phyloP scores from a whole-genome alignment of 2,888 invertebrate species.

The Pteria penguin region DNA sequence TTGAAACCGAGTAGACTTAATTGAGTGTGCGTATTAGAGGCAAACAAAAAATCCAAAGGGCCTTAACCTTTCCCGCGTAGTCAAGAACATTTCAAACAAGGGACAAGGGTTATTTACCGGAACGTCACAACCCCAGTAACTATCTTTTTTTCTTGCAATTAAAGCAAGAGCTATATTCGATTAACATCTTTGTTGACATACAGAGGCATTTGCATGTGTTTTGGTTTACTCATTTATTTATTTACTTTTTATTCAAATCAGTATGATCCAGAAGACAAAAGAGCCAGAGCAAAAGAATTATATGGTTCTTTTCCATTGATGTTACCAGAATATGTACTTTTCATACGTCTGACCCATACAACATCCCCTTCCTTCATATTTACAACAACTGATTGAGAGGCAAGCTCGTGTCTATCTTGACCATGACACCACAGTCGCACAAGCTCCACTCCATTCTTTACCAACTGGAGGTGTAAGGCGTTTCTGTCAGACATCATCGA shows the following conservation, averaged over 20 bases:
- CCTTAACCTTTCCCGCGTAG: too few relatives aligned
- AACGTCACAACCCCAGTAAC: too few relatives aligned
- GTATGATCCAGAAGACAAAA: not conserved
- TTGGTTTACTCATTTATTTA: not conserved
- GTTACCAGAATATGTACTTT: not conserved
- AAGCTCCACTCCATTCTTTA: constrained; percentile 17
- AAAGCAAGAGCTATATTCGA: too few relatives aligned
- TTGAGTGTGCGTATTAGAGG: too few relatives aligned
- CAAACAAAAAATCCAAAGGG: too few relatives aligned
- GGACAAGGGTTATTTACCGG: too few relatives aligned
- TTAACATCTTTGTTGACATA: too few relatives aligned
- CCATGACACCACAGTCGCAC: constrained; percentile 19
- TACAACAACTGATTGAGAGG: constrained; percentile 12
- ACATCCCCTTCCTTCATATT: not conserved
- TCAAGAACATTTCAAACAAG: too few relatives aligned
- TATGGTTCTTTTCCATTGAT: constrained; percentile 20
- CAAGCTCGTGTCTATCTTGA: constrained; percentile 6
- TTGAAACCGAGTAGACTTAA: too few relatives aligned
- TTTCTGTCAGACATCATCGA: constrained; percentile 11
- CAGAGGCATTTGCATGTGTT: too few relatives aligned
- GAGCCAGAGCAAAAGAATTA: constrained; percentile 10
- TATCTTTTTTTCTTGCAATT: too few relatives aligned
- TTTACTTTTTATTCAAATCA: not conserved
- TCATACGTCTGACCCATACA: constrained; percentile 1
- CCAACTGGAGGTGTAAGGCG: constrained; percentile 20